Conservation (phyloP, 2,797 vertebrate species). For the Lophotriccus pileatus region DNA sequence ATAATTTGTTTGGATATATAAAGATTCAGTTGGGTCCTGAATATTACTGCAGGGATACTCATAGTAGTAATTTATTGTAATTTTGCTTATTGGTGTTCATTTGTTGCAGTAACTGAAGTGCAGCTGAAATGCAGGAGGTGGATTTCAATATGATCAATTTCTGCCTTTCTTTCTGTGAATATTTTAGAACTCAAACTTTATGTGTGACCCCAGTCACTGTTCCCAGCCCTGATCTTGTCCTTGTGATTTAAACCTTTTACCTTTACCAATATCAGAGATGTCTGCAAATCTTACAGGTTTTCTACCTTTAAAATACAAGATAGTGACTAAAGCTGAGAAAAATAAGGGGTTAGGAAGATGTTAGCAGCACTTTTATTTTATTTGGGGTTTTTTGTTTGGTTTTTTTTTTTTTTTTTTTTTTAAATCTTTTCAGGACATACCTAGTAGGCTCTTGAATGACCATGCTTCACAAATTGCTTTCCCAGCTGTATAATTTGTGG, state of each 20-base stretch:
- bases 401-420: not conserved
- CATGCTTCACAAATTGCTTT: slow-evolving; percentile 7
- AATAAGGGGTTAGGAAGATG: not conserved
- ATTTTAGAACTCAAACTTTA: not conserved
- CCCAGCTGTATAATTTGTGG: slow-evolving; percentile 1
- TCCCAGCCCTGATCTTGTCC: not conserved
- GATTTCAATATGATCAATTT: not conserved
- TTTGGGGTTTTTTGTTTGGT: accelerated
- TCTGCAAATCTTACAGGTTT: not conserved
- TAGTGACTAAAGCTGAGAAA: not conserved
- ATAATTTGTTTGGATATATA: not conserved
- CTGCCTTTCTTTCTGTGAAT: not conserved
- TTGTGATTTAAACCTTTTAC: not conserved
- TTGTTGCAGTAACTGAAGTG: not conserved
- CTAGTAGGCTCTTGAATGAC: not conserved
- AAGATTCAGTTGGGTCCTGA: not conserved
- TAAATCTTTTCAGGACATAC: not conserved
- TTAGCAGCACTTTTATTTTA: not conserved
- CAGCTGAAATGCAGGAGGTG: not conserved
- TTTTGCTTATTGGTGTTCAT: not conserved
- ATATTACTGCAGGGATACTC: not conserved
- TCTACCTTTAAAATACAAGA: not conserved
- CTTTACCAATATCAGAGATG: not conserved
- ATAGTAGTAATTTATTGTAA: not conserved
- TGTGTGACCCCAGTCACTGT: not conserved